Conservation (phyloP, 2,797 vertebrate species). For the Galagoides demidoff region DNA sequence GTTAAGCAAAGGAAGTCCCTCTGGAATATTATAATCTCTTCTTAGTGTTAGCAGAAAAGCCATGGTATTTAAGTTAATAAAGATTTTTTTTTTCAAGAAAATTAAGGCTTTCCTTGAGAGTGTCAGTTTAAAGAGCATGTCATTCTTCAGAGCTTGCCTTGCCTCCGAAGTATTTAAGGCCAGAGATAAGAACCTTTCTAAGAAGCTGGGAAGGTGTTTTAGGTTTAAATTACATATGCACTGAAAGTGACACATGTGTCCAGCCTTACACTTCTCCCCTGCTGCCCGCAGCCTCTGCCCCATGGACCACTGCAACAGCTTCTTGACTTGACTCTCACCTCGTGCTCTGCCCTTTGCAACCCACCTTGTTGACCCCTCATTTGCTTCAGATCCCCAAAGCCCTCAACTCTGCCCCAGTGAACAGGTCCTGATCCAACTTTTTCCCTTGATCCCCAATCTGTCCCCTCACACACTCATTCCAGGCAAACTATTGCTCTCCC, state of each 20-base stretch:
- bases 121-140: slow-evolving; percentile 38
- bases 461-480: background rate
- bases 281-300: background rate
- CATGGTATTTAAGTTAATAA: slow-evolving; percentile 71
- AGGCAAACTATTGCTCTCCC: background rate
- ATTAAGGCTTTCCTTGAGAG: slow-evolving; percentile 60
- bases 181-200: slow-evolving; percentile 6
- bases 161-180: background rate
- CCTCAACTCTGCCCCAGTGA: background rate
- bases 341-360: background rate
- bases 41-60: slow-evolving; percentile 79
- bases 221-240: background rate
- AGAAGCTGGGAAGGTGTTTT: background rate
- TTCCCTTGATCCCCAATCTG: background rate
- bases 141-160: slow-evolving; percentile 22
- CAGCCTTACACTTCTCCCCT: background rate
- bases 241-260: background rate
- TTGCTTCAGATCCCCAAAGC: background rate
- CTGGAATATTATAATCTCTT: slow-evolving; percentile 88
- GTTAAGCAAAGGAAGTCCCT: slow-evolving; percentile 87
- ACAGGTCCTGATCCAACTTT: background rate
- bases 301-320: background rate
- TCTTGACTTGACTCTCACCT: background rate
- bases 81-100: slow-evolving; percentile 58
- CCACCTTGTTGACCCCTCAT: background rate